Percentiles rank a stretch among this genome's conserved stretches.
Conservation (phyloP, 2,113 vertebrate genomes). For the Nannospalax galili region DNA sequence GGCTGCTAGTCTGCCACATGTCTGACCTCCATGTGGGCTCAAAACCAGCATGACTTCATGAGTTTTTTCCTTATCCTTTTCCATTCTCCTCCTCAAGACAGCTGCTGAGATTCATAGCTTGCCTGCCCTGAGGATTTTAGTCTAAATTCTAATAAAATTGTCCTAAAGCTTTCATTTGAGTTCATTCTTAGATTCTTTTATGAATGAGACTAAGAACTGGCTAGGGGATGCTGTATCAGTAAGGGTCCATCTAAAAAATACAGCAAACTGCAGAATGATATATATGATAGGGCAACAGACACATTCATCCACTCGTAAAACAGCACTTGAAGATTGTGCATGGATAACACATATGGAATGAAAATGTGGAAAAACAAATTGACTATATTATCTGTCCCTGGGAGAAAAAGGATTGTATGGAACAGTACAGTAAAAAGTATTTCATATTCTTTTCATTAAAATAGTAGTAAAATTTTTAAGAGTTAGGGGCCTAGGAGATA, state of each 20-base stretch:
- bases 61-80: no score
- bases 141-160: no score
- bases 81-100: no score
- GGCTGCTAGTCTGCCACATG: no score
- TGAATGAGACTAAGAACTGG: no score
- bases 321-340: background rate
- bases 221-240: no score
- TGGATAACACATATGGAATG: background rate
- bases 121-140: no score
- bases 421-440: conserved; percentile 26
- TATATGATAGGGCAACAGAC: background rate
- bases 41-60: no score
- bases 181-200: no score
- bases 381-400: background rate
- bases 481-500: background rate
- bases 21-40: no score
- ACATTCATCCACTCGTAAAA: background rate
- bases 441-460: background rate
- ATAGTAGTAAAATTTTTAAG: background rate
- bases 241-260: background rate
- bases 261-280: background rate
- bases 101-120: no score
- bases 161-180: no score
- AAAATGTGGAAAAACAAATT: background rate
- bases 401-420: background rate